Base-by-base conservation (phyloP, 1,140 invertebrate species). In the Zelostemma sp. region DNA sequence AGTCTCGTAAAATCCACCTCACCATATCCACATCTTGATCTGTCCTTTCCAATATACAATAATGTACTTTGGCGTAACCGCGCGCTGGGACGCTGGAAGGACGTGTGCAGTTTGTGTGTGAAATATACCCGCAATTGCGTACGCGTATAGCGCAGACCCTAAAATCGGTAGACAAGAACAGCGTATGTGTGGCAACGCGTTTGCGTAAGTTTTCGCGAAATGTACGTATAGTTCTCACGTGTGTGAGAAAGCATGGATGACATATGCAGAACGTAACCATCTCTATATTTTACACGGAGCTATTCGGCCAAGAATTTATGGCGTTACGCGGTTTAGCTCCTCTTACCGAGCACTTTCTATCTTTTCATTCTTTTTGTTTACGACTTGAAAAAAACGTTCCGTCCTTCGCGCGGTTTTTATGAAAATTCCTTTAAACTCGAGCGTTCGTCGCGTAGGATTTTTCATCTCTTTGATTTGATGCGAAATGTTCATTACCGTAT, bases 261-360 rank as follows among this genome's bases (percentile, higher is more conserved):
- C 75, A 77, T 77, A 77, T 77, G 75, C 75, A 77, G 68, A 77
- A 77, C 64, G 68, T 73, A 70, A 71, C 73, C 71, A 72, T 68
- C 71, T 71, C 73, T 63, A 72, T 75, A 73, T 77, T 77, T 77
- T 69, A 77, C 68, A 49, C 51, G 56, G 35, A 63, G 55, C 67
- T 68, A 75, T 77, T 75, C 68, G 68, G 51, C 48, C 59, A 16
- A 47, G 40, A 77, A 77, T 77, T 77, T 77, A 77, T 50, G 68
- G 54, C 69, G 60, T 58, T 46, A 55, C 62, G 68, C 55, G 68
- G 68, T 71, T 71, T 71, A 58, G 68, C 68, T 71, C 68, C 68
- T 66, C 68, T 71, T 71, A 61, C 58, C 16, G 48, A 17, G 38
- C 56, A 33, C 41, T 21, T 60, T 33, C 51, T 60, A 41, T 60